Base-by-base conservation (phyloP, 2,888 invertebrate species). In the Stramonita haemastoma region DNA sequence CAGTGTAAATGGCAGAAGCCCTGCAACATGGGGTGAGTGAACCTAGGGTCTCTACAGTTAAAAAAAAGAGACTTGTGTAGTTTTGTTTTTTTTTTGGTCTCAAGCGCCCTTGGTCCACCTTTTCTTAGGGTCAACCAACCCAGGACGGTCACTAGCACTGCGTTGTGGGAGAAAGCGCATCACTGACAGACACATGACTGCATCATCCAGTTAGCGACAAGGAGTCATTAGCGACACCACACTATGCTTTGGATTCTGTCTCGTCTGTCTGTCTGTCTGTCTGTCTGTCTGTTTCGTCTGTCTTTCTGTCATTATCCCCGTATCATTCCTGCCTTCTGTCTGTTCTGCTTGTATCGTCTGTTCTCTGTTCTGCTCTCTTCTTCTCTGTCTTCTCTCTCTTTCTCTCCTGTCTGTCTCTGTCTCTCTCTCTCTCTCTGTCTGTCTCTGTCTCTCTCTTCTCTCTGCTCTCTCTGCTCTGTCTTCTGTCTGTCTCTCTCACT, bases 381-480 rank as follows among this genome's bases (percentile, higher is more conserved):
- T n/a, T 46, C 26, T 79, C 79, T 79, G 17, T 15, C 34, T 34
- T 34, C 17, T 15, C 34, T 34, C 11, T 29, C 56, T 85, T 13
- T 85, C 85, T 85, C 57, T 26, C 26, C 57, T n/a, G n/a, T n/a
- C n/a, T n/a, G n/a, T n/a, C n/a, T n/a, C n/a, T n/a, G 6, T 34
- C 46, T 85, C 85, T 85, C 85, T 85, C 85, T 34, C 19, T 22
- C 56, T 46, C 56, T 46, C 56, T 46, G 13, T 46, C 56, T 46
- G 46, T 85, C 85, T 85, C 34, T 57, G n/a, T 57, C n/a, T 57
- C 57, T 57, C 79, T 29, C 79, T 73, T 26, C 22, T 26, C 22
- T 26, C 22, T 26, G 11, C 73, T 73, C 26, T 83, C 83, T 83
- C 83, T 83, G 19, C 83, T 83, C 83, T 85, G 46, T 85, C 85